Evolutionary conservation across 2,113 vertebrate genomes (phyloP).

Genomic region (Cynopterus brachyotis): DNA sequence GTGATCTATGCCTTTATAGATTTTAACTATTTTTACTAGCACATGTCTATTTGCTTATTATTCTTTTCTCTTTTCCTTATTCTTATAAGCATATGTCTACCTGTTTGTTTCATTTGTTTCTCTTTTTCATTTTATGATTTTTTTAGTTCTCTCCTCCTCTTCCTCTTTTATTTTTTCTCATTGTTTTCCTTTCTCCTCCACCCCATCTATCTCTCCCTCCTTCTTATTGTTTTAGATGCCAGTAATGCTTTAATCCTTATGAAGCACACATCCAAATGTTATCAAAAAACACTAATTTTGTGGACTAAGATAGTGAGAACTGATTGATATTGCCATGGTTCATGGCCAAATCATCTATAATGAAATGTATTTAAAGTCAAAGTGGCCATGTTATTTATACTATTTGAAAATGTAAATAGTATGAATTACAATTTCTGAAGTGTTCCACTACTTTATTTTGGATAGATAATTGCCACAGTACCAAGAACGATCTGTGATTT

Average conservation of each 20-base stretch:
- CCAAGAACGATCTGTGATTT: neutral
- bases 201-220: no score
- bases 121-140: no score
- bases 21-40: neutral
- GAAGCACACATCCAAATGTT: slow-evolving; percentile 31
- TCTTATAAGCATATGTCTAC: neutral
- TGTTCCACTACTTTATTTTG: slow-evolving; percentile 14
- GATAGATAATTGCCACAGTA: neutral
- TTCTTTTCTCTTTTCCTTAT: neutral
- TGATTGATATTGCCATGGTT: slow-evolving; percentile 52
- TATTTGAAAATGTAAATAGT: slow-evolving; percentile 45
- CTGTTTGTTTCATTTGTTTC: neutral
- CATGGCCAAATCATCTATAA: slow-evolving; percentile 47
- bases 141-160: neutral
- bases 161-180: neutral
- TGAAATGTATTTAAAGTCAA: slow-evolving; percentile 60
- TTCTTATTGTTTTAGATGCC: slow-evolving; percentile 9
- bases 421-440: slow-evolving; percentile 40
- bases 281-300: neutral
- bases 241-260: neutral
- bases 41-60: neutral
- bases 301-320: slow-evolving; percentile 31
- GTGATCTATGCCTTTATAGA: neutral
- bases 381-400: slow-evolving; percentile 32
- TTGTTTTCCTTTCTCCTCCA: neutral